Base-by-base conservation (phyloP, 1,140 invertebrate genomes). In the Trichonephila clavipes region DNA sequence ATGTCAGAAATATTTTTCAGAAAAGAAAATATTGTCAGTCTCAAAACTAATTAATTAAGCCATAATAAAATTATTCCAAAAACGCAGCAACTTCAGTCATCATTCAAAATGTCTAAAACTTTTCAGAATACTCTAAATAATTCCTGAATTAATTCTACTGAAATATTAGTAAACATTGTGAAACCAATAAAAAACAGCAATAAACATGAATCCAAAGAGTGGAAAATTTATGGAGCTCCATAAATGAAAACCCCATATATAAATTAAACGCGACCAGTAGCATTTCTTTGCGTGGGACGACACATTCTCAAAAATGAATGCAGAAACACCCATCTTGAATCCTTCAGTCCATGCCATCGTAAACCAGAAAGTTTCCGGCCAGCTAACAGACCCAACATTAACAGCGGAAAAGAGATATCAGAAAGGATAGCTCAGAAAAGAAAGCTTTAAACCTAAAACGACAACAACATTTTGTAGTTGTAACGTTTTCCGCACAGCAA, bases 371-470 rank as follows among this genome's bases (percentile, higher is more conserved):
- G 62, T 19, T 64, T 64, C 62, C 62, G 62, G 19, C 62, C 62
- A 64, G 10, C 82, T 10, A 8, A 44, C 82, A 85, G 40, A 16
- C 16, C n/a, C 10, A 19, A 14, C 28, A 87, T 87, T 62, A 44
- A 44, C 86, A 88, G 10, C 19, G 34, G 28, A 44, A 88, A 88
- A 69, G 64, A 18, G 69, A 88, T 88, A 88, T 88, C 28, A 64
- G 87, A 88, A n/a, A 3, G 19, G 10, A 34, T 69, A 6, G 28
- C 28, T 40, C 18, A 34, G 16, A 18, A 18, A 34, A 19, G n/a
- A 61, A 82, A 82, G 69, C 28, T 69, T 61, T 19, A 87, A 87
- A 64, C 88, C n/a, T 89, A 19, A 89, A 72, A 89, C 34, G 58
- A 28, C 62, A 89, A 44, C 34, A 28, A 61, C 64, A 18, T 81